These are phyloP conservation scores for Craniophora ligustri DNA, from an alignment of 2,888 invertebrate species.

Conservation along the genomic window DNA sequence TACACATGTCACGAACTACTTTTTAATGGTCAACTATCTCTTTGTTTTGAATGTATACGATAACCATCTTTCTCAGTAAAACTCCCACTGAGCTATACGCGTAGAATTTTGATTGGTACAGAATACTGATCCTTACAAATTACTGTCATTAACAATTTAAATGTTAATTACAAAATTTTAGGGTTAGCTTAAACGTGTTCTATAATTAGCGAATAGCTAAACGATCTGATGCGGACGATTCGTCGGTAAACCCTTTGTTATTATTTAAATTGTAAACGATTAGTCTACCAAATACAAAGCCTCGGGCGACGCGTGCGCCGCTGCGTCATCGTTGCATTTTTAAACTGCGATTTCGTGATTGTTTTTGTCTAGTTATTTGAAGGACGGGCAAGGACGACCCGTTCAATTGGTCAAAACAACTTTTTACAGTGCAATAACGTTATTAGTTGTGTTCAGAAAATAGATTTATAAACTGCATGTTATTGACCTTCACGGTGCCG, in stretches of 20 bases:
- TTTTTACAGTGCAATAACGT: slow-evolving; percentile 40
- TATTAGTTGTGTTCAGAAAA: slow-evolving; percentile 28
- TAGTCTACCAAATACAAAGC: slow-evolving; percentile 64
- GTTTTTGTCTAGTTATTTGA: slow-evolving; percentile 64
- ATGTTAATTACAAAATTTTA: slow-evolving; percentile 41
- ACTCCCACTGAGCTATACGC: slow-evolving; percentile 42
- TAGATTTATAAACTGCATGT: slow-evolving; percentile 39
- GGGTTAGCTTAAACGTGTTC: slow-evolving; percentile 52
- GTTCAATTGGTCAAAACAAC: slow-evolving; percentile 45
- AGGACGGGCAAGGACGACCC: slow-evolving; percentile 63
- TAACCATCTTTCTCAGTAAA: slow-evolving; percentile 47
- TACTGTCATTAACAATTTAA: slow-evolving; percentile 43
- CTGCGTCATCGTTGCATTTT: slow-evolving; percentile 69
- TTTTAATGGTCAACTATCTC: slow-evolving; percentile 56
- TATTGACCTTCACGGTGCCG: slow-evolving; percentile 41
- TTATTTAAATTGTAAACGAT: slow-evolving; percentile 76
- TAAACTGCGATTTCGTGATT: slow-evolving; percentile 62
- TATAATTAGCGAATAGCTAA: slow-evolving; percentile 65
- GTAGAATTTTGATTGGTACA: slow-evolving; percentile 44
- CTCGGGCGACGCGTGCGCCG: slow-evolving; percentile 63
- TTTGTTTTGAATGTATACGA: slow-evolving; percentile 56
- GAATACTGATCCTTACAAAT: slow-evolving; percentile 38
- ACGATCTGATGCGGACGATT: slow-evolving; percentile 58
- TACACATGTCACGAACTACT: slow-evolving; percentile 60
- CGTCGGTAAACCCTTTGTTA: slow-evolving; percentile 67